Base-by-base conservation (phyloP, 2,113 vertebrate species). In the Notothenia coriiceps region DNA sequence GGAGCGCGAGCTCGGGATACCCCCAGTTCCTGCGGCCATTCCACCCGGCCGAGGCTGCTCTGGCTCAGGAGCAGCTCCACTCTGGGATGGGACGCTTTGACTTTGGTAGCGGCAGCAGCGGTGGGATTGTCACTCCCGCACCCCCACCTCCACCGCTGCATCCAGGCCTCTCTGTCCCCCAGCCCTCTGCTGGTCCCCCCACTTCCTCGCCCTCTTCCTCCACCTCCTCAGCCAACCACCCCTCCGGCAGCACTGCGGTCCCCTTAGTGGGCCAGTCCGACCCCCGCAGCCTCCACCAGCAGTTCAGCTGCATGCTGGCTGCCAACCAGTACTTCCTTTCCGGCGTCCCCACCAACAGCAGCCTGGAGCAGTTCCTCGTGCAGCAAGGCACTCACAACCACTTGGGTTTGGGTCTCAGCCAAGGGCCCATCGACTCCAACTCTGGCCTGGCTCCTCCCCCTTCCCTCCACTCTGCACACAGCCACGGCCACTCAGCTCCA, bases 301-400 rank as follows among this genome's bases (percentile, higher is more conserved):
- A 96, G 85, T 96, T 96, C 88, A 96, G 95, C 87, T 96, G 95
- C 89, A 96, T 96, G 95, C 94, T 96, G 1, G 95, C 95, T 1
- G 95, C 95, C 74, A 96, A 96, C 83, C 95, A 96, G 79, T 96
- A 96, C 87, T 95, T 95, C 82, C 89, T 96, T 35, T 96, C 95
- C 5, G 95, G 95, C 2, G 94, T 96, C 29, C 95, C 94, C 63
- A 80, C 94, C 66, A 96, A 95, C 87, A 94, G 95, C 86, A 94
- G 95, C 84, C 91, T 96, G 66, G 95, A 96, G 79, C 95, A 95
- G 93, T 96, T 96, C 84, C 87, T 96, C 9, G 94, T 95, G 52
- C 95, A 96, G 80, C 95, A 95, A 59, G 94, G 95, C 17, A 92
- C 94, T 70, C 94, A 95, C 82, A 95, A 95, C 91, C 95, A 94